Evolutionary conservation across 2,888 invertebrate genomes (phyloP).

Genomic region (Clanis bilineata): DNA sequence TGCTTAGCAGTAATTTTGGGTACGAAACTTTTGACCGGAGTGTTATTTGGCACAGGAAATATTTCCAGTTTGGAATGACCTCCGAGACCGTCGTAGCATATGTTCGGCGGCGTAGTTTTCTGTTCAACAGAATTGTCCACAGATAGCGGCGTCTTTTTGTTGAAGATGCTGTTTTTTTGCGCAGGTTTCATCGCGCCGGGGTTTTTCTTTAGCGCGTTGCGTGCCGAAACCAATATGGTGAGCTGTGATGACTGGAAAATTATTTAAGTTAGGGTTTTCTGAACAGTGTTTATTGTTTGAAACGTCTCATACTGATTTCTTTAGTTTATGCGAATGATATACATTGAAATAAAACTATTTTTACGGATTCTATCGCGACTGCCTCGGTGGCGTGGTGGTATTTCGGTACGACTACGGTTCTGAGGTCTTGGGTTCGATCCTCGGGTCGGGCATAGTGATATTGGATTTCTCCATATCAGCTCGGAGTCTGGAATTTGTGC

Average conservation of each 20-base stretch:
- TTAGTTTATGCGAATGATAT: too few relatives aligned
- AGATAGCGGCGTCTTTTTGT: slow-evolving; percentile 47
- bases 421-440: too few relatives aligned
- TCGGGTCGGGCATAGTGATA: too few relatives aligned
- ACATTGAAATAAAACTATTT: too few relatives aligned
- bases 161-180: slow-evolving; percentile 51
- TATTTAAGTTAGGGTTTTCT: too few relatives aligned
- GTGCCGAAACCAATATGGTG: slow-evolving; percentile 49
- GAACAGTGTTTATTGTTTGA: too few relatives aligned
- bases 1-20: slow-evolving; percentile 58
- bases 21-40: slow-evolving; percentile 38
- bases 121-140: slow-evolving; percentile 37
- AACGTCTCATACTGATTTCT: too few relatives aligned
- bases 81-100: slow-evolving; percentile 79
- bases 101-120: slow-evolving; percentile 35
- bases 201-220: slow-evolving; percentile 35
- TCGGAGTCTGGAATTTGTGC: too few relatives aligned
- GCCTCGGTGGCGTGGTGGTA: too few relatives aligned
- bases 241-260: slow-evolving; percentile 57
- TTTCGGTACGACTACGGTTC: too few relatives aligned
- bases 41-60: slow-evolving; percentile 60
- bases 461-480: too few relatives aligned
- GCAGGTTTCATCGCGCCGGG: slow-evolving; percentile 27
- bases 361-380: too few relatives aligned
- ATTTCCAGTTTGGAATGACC: slow-evolving; percentile 78